Evolutionary conservation across 2,797 vertebrate genomes (phyloP), one percentile per base, ranked within the genome.

Genomic region (Spea hammondii): DNA sequence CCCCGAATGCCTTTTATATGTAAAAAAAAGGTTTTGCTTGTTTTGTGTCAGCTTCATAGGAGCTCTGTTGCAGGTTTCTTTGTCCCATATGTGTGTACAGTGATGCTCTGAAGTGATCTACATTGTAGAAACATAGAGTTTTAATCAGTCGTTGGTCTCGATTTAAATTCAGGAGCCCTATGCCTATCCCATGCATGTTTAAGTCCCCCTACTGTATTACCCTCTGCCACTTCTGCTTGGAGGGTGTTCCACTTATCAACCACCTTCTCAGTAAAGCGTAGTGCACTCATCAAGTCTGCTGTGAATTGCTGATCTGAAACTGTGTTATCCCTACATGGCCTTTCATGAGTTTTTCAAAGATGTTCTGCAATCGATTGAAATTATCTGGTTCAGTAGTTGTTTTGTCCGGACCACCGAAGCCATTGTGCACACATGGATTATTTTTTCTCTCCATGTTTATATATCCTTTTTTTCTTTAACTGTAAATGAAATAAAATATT

Each of bases 351-450:
- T 48, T 68, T 71, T 71, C 54, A 71, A 54, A 71, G 70, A 77
- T 72, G 83, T 72, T 84, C 84, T 85, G 84, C 78, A 86, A 86
- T 87, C 82, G 87, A 84, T 88, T 86, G 85, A 85, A 88, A 87
- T 89, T 88, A 86, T 69, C 80, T 89, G 84, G 82, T 87, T 90
- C 85, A 84, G 75, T 83, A 85, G 85, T 87, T 86, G 86, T 85
- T 83, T 85, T 75, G 70, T 83, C 48, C 9, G 13, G 14, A 12
- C 45, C 46, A 13, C 11, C 45, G 44, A 12, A 66, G 46, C 47
- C 44, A 68, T 68, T 68, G 47, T 48, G 49, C 32, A 59, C 5
- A 12, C 12, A 12, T 59, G 11, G n/a, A 59, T 12, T 59, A 11
- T 12, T 12, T 59, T 13, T 59, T 12, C 13, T n/a, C 49, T 12